A percentile compares a stretch with the other conserved stretches of the same genome.
Conservation (phyloP, 30 jellyfish, hydroid and myxozoan species). For the Clytia hemisphaerica region DNA sequence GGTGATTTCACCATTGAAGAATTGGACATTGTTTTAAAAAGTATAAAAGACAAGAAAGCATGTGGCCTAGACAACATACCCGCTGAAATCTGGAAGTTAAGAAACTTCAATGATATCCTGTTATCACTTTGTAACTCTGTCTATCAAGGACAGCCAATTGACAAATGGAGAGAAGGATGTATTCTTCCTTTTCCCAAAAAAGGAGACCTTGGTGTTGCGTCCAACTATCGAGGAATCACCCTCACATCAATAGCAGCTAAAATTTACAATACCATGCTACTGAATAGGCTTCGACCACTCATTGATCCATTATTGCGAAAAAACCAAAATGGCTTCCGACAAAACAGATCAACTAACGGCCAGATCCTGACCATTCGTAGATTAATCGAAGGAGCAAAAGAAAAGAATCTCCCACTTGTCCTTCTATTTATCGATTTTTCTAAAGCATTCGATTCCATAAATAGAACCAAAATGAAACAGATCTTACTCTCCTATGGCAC, state of each 20-base stretch:
- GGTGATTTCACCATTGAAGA: constrained; percentile 18
- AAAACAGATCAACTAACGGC: constrained; percentile 8
- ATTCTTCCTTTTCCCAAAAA: constrained; percentile 11
- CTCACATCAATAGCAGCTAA: neutral
- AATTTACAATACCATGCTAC: constrained; percentile 2
- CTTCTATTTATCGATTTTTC: constrained; percentile 9
- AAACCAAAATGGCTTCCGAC: constrained; percentile 34
- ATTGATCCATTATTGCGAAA: too few species aligned
- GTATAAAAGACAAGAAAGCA: neutral
- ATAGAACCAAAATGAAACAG: constrained; percentile 16
- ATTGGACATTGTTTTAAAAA: neutral
- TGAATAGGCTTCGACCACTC: constrained; percentile 12
- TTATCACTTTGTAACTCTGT: constrained; percentile 7
- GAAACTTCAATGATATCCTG: neutral
- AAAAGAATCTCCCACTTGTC: neutral
- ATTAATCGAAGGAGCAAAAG: constrained; percentile 6
- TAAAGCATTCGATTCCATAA: constrained; percentile 36
- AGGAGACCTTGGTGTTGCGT: constrained; percentile 19
- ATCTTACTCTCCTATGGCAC: constrained; percentile 32
- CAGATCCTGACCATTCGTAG: constrained; percentile 23
- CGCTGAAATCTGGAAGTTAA: constrained; percentile 1
- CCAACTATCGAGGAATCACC: constrained; percentile 20
- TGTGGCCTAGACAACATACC: constrained; percentile 29
- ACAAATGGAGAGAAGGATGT: constrained; percentile 9
- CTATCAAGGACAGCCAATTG: neutral